A percentile compares a stretch with the other conserved stretches of the same genome.
These are phyloP conservation scores for Cerastoderma edule DNA, from an alignment of 2,888 invertebrate genomes.

Conservation along the genomic window DNA sequence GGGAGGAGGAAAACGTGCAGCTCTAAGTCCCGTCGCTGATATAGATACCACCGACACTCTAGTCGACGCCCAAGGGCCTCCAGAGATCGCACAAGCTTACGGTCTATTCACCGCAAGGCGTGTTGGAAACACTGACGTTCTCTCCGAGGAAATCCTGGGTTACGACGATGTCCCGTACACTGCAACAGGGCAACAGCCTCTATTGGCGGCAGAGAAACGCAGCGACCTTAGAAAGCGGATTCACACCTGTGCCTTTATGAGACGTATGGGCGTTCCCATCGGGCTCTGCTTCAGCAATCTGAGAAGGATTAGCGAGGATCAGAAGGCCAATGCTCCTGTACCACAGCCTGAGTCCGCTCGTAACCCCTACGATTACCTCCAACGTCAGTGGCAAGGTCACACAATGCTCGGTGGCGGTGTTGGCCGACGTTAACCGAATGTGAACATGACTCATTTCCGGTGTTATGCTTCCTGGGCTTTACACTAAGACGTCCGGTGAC, in stretches of 20 bases:
- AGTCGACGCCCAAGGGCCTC: neutral
- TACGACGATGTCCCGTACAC: neutral
- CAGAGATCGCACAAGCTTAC: neutral
- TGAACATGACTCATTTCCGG: too few relatives aligned
- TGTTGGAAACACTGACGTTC: neutral
- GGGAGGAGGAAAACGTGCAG: neutral
- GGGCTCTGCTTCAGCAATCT: slow-evolving; percentile 39
- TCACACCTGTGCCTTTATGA: slow-evolving; percentile 51
- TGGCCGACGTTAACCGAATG: slow-evolving; percentile 32
- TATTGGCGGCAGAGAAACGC: neutral
- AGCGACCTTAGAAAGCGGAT: slow-evolving; percentile 27
- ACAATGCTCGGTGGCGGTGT: slow-evolving; percentile 45
- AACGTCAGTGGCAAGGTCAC: slow-evolving; percentile 34
- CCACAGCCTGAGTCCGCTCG: neutral
- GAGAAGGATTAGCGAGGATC: neutral
- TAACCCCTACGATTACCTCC: slow-evolving; percentile 35
- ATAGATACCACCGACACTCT: neutral
- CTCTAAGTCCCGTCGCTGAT: neutral
- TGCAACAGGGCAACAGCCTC: neutral
- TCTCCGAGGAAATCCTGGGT: slow-evolving; percentile 11
- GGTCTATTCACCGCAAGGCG: slow-evolving; percentile 3
- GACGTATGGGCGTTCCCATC: slow-evolving; percentile 41
- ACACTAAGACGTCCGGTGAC: too few relatives aligned
- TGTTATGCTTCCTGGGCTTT: too few relatives aligned
- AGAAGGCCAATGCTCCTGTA: neutral